Percentiles rank a stretch among this genome's conserved stretches.
These are phyloP conservation scores for Agrenia bidenticulata DNA, from an alignment of 2,888 invertebrate species.

Conservation along the genomic window DNA sequence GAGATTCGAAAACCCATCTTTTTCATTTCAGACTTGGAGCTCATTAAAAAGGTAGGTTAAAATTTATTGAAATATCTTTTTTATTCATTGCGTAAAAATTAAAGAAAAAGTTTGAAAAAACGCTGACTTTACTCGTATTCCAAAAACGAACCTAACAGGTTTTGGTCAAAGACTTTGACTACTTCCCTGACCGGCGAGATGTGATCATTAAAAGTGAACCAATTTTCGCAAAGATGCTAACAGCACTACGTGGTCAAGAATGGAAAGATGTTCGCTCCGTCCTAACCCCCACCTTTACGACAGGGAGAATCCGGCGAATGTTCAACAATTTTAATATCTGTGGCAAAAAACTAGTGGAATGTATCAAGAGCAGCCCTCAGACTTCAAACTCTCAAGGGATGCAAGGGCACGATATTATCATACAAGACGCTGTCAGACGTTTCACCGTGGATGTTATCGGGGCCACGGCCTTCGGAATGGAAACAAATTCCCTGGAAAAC, in stretches of 20 bases:
- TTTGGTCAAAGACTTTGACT: constrained; percentile 47
- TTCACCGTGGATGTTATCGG: constrained; percentile 55
- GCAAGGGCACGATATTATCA: constrained; percentile 21
- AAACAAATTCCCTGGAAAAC: constrained; percentile 36
- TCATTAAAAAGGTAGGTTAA: too few relatives aligned
- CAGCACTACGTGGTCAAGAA: constrained; percentile 34
- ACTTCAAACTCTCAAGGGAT: constrained; percentile 2
- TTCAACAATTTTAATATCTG: constrained; percentile 41
- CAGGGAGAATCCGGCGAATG: constrained; percentile 40
- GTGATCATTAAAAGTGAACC: constrained; percentile 35
- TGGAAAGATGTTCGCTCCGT: constrained; percentile 44
- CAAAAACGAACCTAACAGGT: too few relatives aligned
- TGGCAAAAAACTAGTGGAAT: constrained; percentile 32
- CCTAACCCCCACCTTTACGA: constrained; percentile 47
- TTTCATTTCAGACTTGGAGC: constrained; percentile 37
- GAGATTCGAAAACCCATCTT: constrained; percentile 35
- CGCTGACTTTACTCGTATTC: too few relatives aligned
- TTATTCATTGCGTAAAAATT: too few relatives aligned
- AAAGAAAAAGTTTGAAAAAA: too few relatives aligned
- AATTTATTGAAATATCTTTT: too few relatives aligned
- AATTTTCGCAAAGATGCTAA: constrained; percentile 35
- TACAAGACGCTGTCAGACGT: constrained; percentile 43
- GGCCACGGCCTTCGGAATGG: constrained; percentile 58
- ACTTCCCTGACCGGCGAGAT: constrained; percentile 35
- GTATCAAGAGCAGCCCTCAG: constrained; percentile 30